Percentiles rank a stretch among this genome's conserved stretches.
These are phyloP conservation scores for Leptarthrus brevirostris DNA, from an alignment of 2,888 invertebrate species.

Conservation along the genomic window DNA sequence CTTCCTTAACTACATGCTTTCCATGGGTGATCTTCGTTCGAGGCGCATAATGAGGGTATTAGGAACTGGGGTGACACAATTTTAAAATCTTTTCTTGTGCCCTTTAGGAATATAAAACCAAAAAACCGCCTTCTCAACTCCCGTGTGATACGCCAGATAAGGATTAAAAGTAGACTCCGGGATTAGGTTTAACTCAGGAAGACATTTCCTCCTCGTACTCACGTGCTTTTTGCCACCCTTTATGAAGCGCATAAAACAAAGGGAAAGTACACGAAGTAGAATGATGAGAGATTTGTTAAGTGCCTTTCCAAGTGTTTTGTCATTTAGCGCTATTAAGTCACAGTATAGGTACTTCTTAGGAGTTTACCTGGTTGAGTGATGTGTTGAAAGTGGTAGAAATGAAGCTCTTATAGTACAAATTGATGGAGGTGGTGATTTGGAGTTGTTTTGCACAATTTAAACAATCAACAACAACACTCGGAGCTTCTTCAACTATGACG, in stretches of 20 bases:
- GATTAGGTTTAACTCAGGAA: slow-evolving; percentile 36
- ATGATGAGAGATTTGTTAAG: slow-evolving; percentile 36
- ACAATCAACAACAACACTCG: slow-evolving; percentile 23
- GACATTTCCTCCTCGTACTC: not conserved
- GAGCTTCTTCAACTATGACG: slow-evolving; percentile 3
- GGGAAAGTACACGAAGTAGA: slow-evolving; percentile 21
- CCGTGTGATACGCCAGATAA: slow-evolving; percentile 35
- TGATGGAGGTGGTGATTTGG: slow-evolving; percentile 16
- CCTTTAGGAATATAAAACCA: slow-evolving; percentile 19
- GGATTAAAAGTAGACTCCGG: slow-evolving; percentile 31
- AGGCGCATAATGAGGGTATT: slow-evolving; percentile 49
- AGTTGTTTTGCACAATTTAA: slow-evolving; percentile 31
- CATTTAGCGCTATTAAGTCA: slow-evolving; percentile 43
- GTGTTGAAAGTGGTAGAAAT: slow-evolving; percentile 24
- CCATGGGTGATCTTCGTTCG: slow-evolving; percentile 43
- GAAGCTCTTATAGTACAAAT: not conserved
- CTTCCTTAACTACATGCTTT: slow-evolving; percentile 36
- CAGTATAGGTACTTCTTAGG: slow-evolving; percentile 1
- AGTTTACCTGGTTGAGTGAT: slow-evolving; percentile 18
- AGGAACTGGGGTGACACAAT: slow-evolving; percentile 47
- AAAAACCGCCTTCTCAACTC: slow-evolving; percentile 19
- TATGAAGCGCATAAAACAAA: slow-evolving; percentile 19
- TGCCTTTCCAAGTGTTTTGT: slow-evolving; percentile 43
- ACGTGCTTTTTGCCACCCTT: not conserved
- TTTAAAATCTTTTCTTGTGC: slow-evolving; percentile 44